These are phyloP conservation scores for Orthonevra nobilis DNA, from an alignment of 2,888 invertebrate genomes.

Conservation along the genomic window DNA sequence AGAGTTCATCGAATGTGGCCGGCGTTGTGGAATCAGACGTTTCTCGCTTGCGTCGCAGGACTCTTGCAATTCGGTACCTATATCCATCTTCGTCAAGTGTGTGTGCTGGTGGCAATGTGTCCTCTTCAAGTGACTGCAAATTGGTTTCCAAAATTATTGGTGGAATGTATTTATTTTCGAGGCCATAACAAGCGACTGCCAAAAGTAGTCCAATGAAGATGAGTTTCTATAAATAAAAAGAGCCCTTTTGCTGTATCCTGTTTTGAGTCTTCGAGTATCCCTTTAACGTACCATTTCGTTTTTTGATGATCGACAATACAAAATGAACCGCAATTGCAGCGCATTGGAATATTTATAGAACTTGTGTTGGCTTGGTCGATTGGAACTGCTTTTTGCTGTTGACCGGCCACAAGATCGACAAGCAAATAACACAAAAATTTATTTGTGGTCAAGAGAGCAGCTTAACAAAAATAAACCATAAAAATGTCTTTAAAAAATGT, in stretches of 20 bases:
- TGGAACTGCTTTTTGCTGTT: conserved; percentile 11
- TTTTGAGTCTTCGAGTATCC: not conserved
- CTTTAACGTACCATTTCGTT: conserved; percentile 32
- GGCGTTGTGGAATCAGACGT: not conserved
- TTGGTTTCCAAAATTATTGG: not conserved
- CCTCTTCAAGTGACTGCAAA: conserved; percentile 20
- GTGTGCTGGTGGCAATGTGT: not conserved
- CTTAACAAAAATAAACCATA: not conserved
- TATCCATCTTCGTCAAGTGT: conserved; percentile 9
- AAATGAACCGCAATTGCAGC: conserved; percentile 22
- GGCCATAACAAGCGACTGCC: conserved; percentile 11
- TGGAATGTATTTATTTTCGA: conserved; percentile 12
- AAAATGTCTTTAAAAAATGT: not conserved
- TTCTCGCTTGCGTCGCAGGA: conserved; percentile 6
- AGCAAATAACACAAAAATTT: not conserved
- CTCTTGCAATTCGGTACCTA: conserved; percentile 8
- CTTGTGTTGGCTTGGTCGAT: not conserved
- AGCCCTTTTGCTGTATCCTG: not conserved
- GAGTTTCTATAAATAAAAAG: conserved; percentile 26
- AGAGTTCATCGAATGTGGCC: conserved; percentile 16
- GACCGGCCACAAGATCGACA: not conserved
- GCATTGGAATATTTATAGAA: conserved; percentile 37
- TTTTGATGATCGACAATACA: conserved; percentile 4
- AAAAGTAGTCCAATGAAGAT: conserved; percentile 9
- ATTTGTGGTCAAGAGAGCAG: conserved; percentile 1